Evolutionary conservation across 2,888 invertebrate genomes (phyloP).

Genomic region (Zaprionus obscuricornis): DNA sequence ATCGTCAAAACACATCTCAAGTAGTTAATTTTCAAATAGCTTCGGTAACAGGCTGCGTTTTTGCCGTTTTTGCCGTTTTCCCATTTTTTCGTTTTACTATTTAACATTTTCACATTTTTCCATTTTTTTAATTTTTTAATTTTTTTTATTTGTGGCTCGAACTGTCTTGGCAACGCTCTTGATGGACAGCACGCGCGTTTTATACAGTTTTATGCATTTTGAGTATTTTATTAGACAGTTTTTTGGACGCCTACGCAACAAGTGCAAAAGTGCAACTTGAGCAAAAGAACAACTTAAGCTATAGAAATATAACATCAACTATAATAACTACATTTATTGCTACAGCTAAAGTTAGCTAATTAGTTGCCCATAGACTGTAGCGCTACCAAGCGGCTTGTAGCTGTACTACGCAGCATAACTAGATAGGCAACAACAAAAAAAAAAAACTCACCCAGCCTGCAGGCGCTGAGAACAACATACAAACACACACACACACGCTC

Average conservation of each 20-base stretch:
- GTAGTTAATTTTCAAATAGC: slow-evolving; percentile 75
- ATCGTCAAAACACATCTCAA: slow-evolving; percentile 72
- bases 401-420: slow-evolving; percentile 47
- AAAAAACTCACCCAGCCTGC: slow-evolving; percentile 36
- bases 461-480: slow-evolving; percentile 23
- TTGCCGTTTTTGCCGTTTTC: slow-evolving; percentile 9
- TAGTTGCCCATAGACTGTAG: slow-evolving; percentile 38
- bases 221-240: slow-evolving; percentile 60
- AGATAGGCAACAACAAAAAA: slow-evolving; percentile 27
- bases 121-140: neutral
- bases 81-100: neutral
- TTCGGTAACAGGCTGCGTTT: slow-evolving; percentile 63
- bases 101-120: slow-evolving; percentile 14
- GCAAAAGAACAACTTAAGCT: slow-evolving; percentile 19
- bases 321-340: slow-evolving; percentile 10
- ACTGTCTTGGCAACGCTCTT: slow-evolving; percentile 58
- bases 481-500: slow-evolving; percentile 19
- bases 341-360: slow-evolving; percentile 40
- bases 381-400: slow-evolving; percentile 62
- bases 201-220: slow-evolving; percentile 34
- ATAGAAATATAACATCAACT: slow-evolving; percentile 2
- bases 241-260: slow-evolving; percentile 35
- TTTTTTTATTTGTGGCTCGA: slow-evolving; percentile 10
- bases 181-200: slow-evolving; percentile 62
- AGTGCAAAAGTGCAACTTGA: slow-evolving; percentile 27